Base-by-base conservation (phyloP, 2,797 vertebrate genomes). In the Semaprochilodus insignis region DNA sequence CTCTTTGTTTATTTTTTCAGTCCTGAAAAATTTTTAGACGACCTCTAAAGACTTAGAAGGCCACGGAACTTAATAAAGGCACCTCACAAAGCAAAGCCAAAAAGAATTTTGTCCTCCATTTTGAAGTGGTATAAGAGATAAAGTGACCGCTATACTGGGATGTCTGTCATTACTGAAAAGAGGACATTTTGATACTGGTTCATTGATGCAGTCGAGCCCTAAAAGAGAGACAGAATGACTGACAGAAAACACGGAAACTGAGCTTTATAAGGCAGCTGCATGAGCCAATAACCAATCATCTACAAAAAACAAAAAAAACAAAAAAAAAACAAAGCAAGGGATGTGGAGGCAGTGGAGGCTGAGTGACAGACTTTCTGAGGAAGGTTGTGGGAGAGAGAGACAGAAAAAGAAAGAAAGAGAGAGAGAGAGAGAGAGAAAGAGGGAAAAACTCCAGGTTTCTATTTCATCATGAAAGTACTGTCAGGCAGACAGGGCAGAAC, bases 391-490 rank as follows among this genome's bases (percentile, higher is more conserved):
- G 69, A 23, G 44, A 71, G 31, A 75, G 21, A 8, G 36, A 62
- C n/a, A 63, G 11, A 55, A 27, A 15, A 15, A 31, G 78, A 52
- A 19, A 52, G 16, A 40, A 8, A 55, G 2, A 54, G 25, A 17
- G 55, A 23, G 2, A 36, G 8, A 62, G 5, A 27, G 48, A 55
- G 14, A 15, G 10, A 16, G 31, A 74, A 54, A 21, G 34, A 48
- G 54, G 25, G 13, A 48, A 19, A 72, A 63, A n/a, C 79, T 74
- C 67, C 55, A 55, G 75, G 23, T 21, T 52, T 57, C 52, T 34
- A 74, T 74, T 74, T 74, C 71, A 55, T 57, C 71, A 74, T 36
- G 16, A 57, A 55, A 55, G 54, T 55, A 15, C 82, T 83, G 72
- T 71, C 72, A 75, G 48, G 21, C 27, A 72, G 66, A 7, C 19